These are phyloP conservation scores for Portevinia maculata DNA, from an alignment of 2,888 invertebrate genomes.

Conservation along the genomic window DNA sequence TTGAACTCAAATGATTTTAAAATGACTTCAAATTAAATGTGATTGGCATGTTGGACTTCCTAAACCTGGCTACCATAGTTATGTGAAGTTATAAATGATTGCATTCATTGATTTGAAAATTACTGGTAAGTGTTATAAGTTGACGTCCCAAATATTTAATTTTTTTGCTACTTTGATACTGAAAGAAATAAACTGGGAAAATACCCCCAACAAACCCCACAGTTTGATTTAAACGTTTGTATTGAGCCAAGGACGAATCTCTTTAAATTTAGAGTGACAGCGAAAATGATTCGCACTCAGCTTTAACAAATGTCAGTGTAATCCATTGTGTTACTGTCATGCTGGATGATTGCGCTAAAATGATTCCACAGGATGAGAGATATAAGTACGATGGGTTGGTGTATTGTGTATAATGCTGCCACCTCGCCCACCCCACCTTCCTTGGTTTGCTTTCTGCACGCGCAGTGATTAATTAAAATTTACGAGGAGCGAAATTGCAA, in stretches of 20 bases:
- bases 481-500: conserved; percentile 74
- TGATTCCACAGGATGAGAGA: conserved; percentile 54
- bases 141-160: no score
- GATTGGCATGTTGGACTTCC: no score
- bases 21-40: no score
- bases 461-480: conserved; percentile 74
- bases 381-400: neutral
- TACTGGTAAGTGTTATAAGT: neutral
- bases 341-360: conserved; percentile 69
- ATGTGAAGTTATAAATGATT: no score
- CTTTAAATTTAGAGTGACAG: conserved; percentile 54
- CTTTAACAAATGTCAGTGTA: conserved; percentile 56
- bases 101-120: neutral
- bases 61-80: no score
- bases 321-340: conserved; percentile 70
- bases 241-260: conserved; percentile 25
- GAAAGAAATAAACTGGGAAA: no score
- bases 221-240: conserved; percentile 11
- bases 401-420: conserved; percentile 12
- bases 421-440: neutral
- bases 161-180: no score
- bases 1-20: no score
- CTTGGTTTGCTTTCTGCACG: conserved; percentile 62
- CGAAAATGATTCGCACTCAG: conserved; percentile 57
- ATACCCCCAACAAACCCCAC: conserved; percentile 22